Percentiles rank a stretch among this genome's conserved stretches.
Evolutionary conservation across 53 echinoderm and acorn worm genomes (phyloP).

Genomic region (Pentamera pediparva): DNA sequence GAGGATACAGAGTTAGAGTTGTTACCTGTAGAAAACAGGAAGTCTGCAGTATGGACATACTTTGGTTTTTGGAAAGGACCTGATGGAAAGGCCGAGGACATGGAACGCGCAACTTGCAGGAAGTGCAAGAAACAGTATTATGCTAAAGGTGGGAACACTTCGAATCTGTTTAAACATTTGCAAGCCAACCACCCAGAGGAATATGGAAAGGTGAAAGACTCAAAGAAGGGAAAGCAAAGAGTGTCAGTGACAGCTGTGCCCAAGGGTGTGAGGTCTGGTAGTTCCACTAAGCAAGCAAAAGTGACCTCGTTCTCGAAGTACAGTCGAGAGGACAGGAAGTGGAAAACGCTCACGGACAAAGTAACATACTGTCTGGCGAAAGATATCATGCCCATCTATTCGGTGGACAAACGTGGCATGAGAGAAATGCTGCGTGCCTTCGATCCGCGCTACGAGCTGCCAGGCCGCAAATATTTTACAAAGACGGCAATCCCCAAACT

Average conservation of each 20-base stretch:
- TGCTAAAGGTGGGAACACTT: conserved; percentile 33
- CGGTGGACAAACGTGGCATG: conserved; percentile 26
- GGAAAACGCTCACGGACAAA: conserved; percentile 17
- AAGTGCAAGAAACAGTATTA: conserved; percentile 8
- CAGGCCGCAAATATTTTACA: conserved; percentile 2
- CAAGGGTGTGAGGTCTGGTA: background rate
- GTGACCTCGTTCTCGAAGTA: background rate
- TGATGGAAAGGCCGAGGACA: conserved; percentile 17
- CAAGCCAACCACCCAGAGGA: conserved; percentile 13
- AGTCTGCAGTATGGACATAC: conserved; percentile 21
- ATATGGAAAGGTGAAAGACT: background rate
- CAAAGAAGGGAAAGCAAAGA: background rate
- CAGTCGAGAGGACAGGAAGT: background rate
- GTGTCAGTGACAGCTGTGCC: background rate
- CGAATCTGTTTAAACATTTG: conserved; percentile 20
- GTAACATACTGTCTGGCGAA: conserved; percentile 24
- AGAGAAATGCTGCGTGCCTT: conserved; percentile 15
- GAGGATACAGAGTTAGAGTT: background rate
- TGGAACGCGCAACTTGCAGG: conserved; percentile 10
- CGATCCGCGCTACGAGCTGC: conserved; percentile 38
- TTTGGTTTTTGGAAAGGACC: conserved; percentile 2
- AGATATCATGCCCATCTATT: conserved; percentile 24
- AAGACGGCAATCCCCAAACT: conserved; percentile 18
- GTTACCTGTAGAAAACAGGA: background rate
- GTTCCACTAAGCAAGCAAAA: background rate